Evolutionary conservation across 2,113 vertebrate genomes (phyloP).

Genomic region (Embiotoca jacksoni): DNA sequence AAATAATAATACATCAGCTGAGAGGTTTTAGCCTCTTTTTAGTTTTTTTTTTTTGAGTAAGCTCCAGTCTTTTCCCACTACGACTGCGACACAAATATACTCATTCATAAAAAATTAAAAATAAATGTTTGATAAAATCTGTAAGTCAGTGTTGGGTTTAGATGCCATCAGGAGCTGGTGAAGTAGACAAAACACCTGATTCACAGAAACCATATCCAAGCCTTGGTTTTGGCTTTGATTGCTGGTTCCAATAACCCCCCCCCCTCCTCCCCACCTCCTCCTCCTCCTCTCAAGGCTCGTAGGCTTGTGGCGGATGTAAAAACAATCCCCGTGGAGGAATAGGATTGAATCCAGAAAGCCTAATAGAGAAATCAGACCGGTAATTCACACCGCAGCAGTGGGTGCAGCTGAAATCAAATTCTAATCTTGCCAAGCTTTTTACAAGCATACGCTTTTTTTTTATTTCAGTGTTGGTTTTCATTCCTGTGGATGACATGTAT

Average conservation of each 20-base stretch:
- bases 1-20: not conserved
- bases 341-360: slow-evolving; percentile 45
- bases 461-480: slow-evolving; percentile 27
- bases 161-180: not conserved
- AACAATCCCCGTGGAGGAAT: slow-evolving; percentile 40
- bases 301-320: slow-evolving; percentile 17
- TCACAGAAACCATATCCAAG: slow-evolving; percentile 13
- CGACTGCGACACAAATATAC: too few species aligned
- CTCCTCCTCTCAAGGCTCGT: not conserved
- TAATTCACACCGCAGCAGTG: slow-evolving; percentile 36
- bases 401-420: slow-evolving; percentile 48
- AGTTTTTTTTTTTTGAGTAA: too few species aligned
- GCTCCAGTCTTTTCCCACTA: too few species aligned
- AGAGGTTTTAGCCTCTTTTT: not conserved
- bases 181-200: slow-evolving; percentile 13
- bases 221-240: slow-evolving; percentile 2
- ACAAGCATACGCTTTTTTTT: slow-evolving; percentile 7
- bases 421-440: slow-evolving; percentile 27
- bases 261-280: too few species aligned
- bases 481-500: slow-evolving; percentile 36
- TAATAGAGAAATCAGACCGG: slow-evolving; percentile 43
- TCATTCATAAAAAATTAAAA: slow-evolving; percentile 1
- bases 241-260: slow-evolving; percentile 13
- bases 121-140: not conserved
- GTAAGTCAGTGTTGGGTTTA: slow-evolving; percentile 35